Base-by-base conservation (phyloP, 2,113 vertebrate species). In the Lucifuga dentata region DNA sequence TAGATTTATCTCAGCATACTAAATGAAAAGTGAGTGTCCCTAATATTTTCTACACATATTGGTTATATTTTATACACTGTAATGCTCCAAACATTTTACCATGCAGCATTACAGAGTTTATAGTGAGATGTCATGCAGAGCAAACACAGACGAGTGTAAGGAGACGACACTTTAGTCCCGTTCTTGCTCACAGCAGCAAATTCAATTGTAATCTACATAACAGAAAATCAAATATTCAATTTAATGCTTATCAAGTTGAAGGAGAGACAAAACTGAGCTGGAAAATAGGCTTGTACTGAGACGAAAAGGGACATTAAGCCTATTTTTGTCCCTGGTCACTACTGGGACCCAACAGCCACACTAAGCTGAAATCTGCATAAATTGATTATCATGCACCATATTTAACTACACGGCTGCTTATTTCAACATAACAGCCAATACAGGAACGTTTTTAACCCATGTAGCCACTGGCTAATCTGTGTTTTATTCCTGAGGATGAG, bases 181-280 rank as follows among this genome's bases (percentile, higher is more conserved):
- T 17, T 13, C 13, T 33, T 36, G 20, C 40, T 59, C 12, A 16
- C 16, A 17, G 39, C 19, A 33, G 15, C 35, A 56, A 65, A 82
- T 65, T 80, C 21, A 65, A 61, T 55, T 65, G 35, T 41, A 20
- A 69, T 57, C 38, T 46, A 52, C 51, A 46, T 41, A 51, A 63
- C 16, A 40, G 60, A 67, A 66, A 78, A 85, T 64, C 10, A 38
- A 50, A 67, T 38, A 55, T 51, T 63, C 49, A 65, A 60, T 83
- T 81, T 74, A 56, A 72, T 6, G 13, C 70, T 56, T 38, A 68
- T 66, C 49, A 64, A 52, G 43, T 80, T 70, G 12, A 66, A 60
- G 29, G 36, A 36, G 8, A 19, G 7, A 24, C 19, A 0, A 10
- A 32, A 33, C 15, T 11, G 8, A 36, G n/a, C 15, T n/a, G 17